These are phyloP conservation scores for Pholis gunnellus DNA, from an alignment of 2,113 vertebrate genomes.

Conservation along the genomic window DNA sequence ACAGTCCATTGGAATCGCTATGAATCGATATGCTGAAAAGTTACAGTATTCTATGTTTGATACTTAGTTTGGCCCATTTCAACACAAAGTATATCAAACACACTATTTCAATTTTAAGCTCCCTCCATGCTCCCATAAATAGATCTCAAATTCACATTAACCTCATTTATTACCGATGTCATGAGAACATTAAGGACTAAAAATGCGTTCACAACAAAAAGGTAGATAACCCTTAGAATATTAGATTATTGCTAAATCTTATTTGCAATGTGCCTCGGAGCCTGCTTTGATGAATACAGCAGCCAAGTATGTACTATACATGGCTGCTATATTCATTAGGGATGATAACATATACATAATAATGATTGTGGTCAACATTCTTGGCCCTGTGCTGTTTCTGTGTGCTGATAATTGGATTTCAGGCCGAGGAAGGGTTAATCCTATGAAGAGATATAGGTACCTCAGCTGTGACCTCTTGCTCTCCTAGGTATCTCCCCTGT, in stretches of 20 bases:
- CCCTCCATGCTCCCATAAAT: not conserved
- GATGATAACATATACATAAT: conserved; percentile 23
- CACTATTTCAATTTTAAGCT: not conserved
- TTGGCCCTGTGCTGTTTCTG: not conserved
- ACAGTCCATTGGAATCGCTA: not conserved
- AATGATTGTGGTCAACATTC: conserved; percentile 3
- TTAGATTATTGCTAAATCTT: conserved; percentile 24
- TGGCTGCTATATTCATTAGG: not conserved
- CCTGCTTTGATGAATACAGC: not conserved
- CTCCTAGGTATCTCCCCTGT: conserved; percentile 85
- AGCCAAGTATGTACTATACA: not conserved
- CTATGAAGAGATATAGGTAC: conserved; percentile 71
- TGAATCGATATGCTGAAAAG: not conserved
- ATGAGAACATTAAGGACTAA: conserved; percentile 5
- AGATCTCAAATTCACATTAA: conserved; percentile 3
- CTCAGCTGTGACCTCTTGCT: conserved; percentile 75
- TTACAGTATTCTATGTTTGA: not conserved
- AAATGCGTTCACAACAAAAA: not conserved
- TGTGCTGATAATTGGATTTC: conserved; percentile 46
- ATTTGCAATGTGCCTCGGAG: conserved; percentile 14
- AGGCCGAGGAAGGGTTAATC: conserved; percentile 71
- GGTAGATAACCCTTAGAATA: not conserved
- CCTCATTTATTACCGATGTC: not conserved
- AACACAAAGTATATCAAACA: not conserved
- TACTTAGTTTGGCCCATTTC: not conserved